A percentile compares a stretch with the other conserved stretches of the same genome.
phyloP scores from a whole-genome alignment of 1,140 invertebrate species.

The Aphaenogaster floridana region DNA sequence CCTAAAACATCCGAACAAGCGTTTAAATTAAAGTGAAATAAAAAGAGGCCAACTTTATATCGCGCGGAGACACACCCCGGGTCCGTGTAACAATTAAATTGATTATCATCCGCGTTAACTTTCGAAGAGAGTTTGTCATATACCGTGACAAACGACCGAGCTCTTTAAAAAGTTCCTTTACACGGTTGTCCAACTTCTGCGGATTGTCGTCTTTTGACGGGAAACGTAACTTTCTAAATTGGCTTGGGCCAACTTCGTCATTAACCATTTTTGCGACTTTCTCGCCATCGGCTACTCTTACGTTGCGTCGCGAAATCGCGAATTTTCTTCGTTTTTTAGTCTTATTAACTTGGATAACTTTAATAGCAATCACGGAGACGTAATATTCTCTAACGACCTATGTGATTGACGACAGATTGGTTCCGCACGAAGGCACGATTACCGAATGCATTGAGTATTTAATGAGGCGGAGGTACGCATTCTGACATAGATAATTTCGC shows the following conservation, averaged over 20 bases:
- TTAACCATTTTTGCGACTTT: slow-evolving; percentile 54
- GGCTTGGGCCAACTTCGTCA: slow-evolving; percentile 52
- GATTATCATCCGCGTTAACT: slow-evolving; percentile 38
- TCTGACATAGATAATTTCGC: slow-evolving; percentile 46
- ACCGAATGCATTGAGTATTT: slow-evolving; percentile 30
- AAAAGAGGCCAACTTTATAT: neutral
- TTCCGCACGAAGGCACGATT: neutral
- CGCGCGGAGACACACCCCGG: neutral
- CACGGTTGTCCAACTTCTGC: slow-evolving; percentile 54
- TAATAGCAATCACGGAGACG: neutral
- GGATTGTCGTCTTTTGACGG: slow-evolving; percentile 54
- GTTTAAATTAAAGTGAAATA: slow-evolving; percentile 17
- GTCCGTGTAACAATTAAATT: slow-evolving; percentile 40
- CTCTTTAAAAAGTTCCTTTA: slow-evolving; percentile 54
- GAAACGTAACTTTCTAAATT: slow-evolving; percentile 53
- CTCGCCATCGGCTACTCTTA: slow-evolving; percentile 21
- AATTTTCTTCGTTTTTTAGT: neutral
- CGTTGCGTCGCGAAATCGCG: slow-evolving; percentile 8
- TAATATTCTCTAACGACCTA: slow-evolving; percentile 15
- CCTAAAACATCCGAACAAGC: neutral
- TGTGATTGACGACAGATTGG: slow-evolving; percentile 15
- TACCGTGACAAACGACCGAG: slow-evolving; percentile 47
- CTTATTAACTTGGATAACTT: slow-evolving; percentile 21
- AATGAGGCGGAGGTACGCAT: neutral
- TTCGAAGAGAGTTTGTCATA: slow-evolving; percentile 32